Evolutionary conservation across 2,113 vertebrate genomes (phyloP), one percentile per base, ranked within the genome.

Genomic region (Hydrochoerus hydrochaeris): DNA sequence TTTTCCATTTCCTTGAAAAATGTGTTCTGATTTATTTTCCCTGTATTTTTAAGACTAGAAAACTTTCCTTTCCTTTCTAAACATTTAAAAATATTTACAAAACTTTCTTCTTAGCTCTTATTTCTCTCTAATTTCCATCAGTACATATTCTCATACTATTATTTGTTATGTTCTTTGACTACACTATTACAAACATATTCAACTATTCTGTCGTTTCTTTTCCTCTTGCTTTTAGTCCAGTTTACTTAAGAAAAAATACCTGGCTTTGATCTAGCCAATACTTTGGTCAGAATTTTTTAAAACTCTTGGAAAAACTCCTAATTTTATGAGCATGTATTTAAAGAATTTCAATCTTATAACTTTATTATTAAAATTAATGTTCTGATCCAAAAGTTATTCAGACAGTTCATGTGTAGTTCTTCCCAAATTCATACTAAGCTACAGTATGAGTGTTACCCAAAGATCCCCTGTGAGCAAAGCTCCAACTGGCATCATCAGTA

Each of bases 341-440:
- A 67, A 30, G 20, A 11, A n/a, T 4, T 90, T 30, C 46, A 78
- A 63, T 52, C 44, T 41, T 81, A 49, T 69, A 22, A 38, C 12
- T 49, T 85, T 49, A 49, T 16, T 91, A n/a, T 77, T 71, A 69
- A 95, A 38, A 82, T 20, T 77, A 11, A 85, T 60, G 2, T n/a
- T 77, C 38, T 41, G 22, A 30, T 32, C 22, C 30, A 3, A 16
- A 78, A 71, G 14, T 60, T 24, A 69, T n/a, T 65, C 26, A 30
- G 41, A 46, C 24, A 5, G 0, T 69, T 44, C 0, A 38, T 2
- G 5, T 0, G 4, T 58, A 12, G 5, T 63, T 24, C 41, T n/a
- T 24, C 35, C 12, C 11, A 46, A 7, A 91, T 52, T 62, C 12
- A 32, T 3, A 13, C 8, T 49, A 8, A 78, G 44, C 57, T 75